Conservation (phyloP, 2,113 vertebrate genomes). For the Leptocoma aspasia region DNA sequence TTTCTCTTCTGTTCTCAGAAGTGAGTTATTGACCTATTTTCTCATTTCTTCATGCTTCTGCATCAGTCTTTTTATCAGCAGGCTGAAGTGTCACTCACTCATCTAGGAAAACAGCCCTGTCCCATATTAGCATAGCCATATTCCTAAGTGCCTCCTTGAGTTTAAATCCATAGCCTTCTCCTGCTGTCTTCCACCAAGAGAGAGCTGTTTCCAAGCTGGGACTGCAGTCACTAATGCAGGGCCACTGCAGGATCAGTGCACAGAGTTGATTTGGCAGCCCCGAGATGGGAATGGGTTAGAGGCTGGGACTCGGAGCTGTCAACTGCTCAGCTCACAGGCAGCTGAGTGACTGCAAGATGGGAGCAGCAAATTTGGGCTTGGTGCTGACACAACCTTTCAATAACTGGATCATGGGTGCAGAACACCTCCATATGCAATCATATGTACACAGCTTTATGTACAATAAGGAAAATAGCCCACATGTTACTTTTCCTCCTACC, state of each 20-base stretch:
- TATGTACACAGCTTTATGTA: background rate
- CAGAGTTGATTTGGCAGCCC: background rate
- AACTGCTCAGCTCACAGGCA: background rate
- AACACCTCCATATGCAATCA: background rate
- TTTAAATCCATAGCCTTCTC: background rate
- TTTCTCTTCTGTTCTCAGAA: background rate
- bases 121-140: background rate
- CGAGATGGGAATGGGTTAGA: background rate
- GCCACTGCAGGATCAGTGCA: background rate
- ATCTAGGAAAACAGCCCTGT: background rate
- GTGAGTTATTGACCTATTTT: background rate
- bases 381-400: background rate
- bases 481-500: background rate
- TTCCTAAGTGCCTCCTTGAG: background rate
- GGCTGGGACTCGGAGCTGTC: background rate
- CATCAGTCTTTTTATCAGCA: background rate
- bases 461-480: background rate
- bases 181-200: background rate
- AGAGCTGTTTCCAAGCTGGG: background rate
- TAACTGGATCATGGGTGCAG: background rate
- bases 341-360: background rate
- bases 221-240: rapidly evolving
- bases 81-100: background rate
- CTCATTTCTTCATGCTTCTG: background rate
- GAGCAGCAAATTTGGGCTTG: background rate